Percentiles rank a stretch among this genome's conserved stretches.
Conservation (phyloP, 2,113 vertebrate species). For the Microcebus jonahi region DNA sequence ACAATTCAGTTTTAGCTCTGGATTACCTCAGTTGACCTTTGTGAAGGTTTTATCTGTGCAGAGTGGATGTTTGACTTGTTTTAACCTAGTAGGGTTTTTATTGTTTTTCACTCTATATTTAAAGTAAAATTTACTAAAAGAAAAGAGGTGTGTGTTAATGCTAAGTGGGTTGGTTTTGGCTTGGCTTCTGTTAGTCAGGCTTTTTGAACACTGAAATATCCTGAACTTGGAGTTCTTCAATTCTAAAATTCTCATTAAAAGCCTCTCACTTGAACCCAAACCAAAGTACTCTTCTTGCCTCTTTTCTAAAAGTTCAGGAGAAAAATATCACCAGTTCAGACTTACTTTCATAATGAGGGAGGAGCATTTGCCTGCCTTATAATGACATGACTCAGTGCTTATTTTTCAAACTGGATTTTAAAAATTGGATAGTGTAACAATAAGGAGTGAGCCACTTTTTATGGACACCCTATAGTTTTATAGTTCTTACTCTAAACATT, state of each 20-base stretch:
- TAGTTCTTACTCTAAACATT: too few relatives aligned
- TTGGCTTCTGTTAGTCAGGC: conserved; percentile 21
- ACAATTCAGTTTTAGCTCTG: conserved; percentile 75
- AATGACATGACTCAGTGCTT: too few relatives aligned
- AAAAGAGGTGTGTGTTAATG: conserved; percentile 26
- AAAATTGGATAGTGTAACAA: too few relatives aligned
- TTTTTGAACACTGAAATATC: not conserved
- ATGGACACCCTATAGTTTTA: too few relatives aligned
- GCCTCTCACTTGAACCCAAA: conserved; percentile 46
- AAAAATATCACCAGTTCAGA: too few relatives aligned
- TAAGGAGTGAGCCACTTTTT: too few relatives aligned
- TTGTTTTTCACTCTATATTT: conserved; percentile 13
- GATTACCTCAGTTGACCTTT: conserved; percentile 75
- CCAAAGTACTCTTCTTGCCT: too few relatives aligned
- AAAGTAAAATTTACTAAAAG: conserved; percentile 42
- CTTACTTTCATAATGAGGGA: too few relatives aligned
- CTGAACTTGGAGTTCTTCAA: not conserved
- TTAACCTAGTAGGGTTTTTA: not conserved
- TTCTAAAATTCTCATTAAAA: conserved; percentile 5
- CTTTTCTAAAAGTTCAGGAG: too few relatives aligned
- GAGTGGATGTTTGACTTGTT: conserved; percentile 62
- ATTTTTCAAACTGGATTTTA: too few relatives aligned
- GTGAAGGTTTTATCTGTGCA: conserved; percentile 76
- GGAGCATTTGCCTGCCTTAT: too few relatives aligned
- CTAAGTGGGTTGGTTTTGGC: not conserved